Conservation (phyloP, 2,888 invertebrate species). For the Eristalis intricaria region DNA sequence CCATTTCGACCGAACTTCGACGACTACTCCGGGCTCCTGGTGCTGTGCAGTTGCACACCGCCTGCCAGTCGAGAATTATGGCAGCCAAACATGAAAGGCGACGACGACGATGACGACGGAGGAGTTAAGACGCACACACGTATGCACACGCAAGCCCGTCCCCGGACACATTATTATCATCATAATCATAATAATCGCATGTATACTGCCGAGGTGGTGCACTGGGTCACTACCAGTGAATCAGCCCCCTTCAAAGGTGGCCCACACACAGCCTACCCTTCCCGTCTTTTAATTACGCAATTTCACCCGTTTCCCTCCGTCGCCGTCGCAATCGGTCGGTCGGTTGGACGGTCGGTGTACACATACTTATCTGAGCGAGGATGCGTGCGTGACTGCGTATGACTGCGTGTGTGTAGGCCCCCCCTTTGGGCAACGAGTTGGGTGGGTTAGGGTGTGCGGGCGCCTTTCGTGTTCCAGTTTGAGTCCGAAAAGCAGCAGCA, state of each 20-base stretch:
- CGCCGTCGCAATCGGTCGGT: too few species aligned
- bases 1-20: slow-evolving; percentile 52
- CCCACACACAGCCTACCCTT: slow-evolving; percentile 46
- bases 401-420: background rate
- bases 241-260: slow-evolving; percentile 6
- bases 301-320: slow-evolving; percentile 13
- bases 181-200: slow-evolving; percentile 69
- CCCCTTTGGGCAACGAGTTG: background rate
- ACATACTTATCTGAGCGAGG: slow-evolving; percentile 7
- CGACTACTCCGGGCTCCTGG: slow-evolving; percentile 1
- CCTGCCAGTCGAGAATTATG: slow-evolving; percentile 34
- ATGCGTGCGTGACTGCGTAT: background rate
- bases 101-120: background rate
- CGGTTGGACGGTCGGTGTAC: slow-evolving; percentile 9
- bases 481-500: slow-evolving; percentile 44
- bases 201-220: slow-evolving; percentile 38
- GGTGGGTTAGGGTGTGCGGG: slow-evolving; percentile 31
- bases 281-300: slow-evolving; percentile 69
- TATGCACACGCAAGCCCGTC: slow-evolving; percentile 33
- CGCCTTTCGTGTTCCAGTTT: slow-evolving; percentile 61
- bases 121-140: slow-evolving; percentile 50
- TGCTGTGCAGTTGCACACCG: slow-evolving; percentile 35
- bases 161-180: slow-evolving; percentile 69
- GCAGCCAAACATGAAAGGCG: slow-evolving; percentile 17
- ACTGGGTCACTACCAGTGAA: slow-evolving; percentile 42